Conservation (phyloP, 2,888 invertebrate genomes). For the Heliconius aoede region DNA sequence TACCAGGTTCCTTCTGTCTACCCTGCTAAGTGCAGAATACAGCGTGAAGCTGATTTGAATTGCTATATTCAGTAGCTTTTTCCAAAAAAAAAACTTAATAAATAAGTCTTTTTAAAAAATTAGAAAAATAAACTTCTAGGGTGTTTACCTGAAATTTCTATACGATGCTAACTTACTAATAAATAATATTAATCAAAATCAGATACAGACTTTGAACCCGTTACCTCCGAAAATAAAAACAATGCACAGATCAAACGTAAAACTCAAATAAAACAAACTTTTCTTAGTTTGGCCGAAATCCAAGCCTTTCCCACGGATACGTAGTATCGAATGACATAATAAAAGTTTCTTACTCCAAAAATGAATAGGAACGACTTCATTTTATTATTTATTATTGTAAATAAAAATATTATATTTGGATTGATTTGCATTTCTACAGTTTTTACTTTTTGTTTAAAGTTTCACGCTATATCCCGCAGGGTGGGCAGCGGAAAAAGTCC, state of each 20-base stretch:
- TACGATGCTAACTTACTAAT: no score
- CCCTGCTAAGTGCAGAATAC: no score
- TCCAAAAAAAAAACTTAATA: no score
- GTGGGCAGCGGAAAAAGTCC: no score
- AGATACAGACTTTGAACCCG: not conserved
- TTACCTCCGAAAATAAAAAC: not conserved
- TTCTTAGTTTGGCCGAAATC: not conserved
- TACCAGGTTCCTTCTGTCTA: no score
- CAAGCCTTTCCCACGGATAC: conserved; percentile 23
- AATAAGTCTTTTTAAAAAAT: no score
- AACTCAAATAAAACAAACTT: not conserved
- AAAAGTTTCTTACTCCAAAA: not conserved
- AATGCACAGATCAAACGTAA: not conserved
- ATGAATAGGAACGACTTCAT: not conserved
- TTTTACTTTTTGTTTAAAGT: not conserved
- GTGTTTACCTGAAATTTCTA: not conserved
- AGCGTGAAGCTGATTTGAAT: no score
- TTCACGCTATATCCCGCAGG: no score
- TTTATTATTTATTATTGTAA: conserved; percentile 3
- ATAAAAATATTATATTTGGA: not conserved
- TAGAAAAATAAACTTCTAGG: no score
- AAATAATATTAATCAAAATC: not conserved
- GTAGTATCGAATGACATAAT: conserved; percentile 15
- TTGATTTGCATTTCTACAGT: not conserved
- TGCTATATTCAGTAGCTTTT: no score